These are phyloP conservation scores for Schizaphis graminum DNA, from an alignment of 2,888 invertebrate genomes.

Conservation along the genomic window DNA sequence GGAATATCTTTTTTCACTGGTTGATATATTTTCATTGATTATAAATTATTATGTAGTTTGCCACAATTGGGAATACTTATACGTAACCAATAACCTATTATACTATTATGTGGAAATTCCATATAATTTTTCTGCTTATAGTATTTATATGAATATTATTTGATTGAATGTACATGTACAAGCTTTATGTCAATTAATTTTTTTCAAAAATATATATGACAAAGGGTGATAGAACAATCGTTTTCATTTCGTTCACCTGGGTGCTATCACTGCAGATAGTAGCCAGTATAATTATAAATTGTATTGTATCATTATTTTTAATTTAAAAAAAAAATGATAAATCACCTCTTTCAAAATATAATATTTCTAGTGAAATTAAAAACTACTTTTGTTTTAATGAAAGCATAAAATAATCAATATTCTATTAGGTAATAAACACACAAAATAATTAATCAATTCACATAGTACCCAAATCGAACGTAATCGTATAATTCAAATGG, in stretches of 20 bases:
- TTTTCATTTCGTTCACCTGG: background rate
- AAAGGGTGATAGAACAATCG: background rate
- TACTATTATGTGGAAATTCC: background rate
- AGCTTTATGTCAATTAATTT: background rate
- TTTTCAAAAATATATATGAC: background rate
- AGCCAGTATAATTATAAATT: background rate
- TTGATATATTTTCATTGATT: background rate
- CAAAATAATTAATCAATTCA: background rate
- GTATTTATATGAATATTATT: background rate
- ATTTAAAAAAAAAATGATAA: background rate
- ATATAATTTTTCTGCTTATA: background rate
- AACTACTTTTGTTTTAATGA: background rate
- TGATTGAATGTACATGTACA: background rate
- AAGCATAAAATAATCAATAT: background rate
- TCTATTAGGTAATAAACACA: background rate
- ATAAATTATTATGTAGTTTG: background rate
- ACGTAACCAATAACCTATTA: background rate
- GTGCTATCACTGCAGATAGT: background rate
- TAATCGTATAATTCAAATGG: too few species aligned
- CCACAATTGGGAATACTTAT: background rate
- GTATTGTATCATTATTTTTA: background rate
- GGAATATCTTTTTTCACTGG: background rate
- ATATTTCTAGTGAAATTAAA: background rate
- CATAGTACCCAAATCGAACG: background rate
- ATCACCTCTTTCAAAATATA: background rate